Conservation (phyloP, 2,113 vertebrate species). For the Gnathonemus longibarbis region DNA sequence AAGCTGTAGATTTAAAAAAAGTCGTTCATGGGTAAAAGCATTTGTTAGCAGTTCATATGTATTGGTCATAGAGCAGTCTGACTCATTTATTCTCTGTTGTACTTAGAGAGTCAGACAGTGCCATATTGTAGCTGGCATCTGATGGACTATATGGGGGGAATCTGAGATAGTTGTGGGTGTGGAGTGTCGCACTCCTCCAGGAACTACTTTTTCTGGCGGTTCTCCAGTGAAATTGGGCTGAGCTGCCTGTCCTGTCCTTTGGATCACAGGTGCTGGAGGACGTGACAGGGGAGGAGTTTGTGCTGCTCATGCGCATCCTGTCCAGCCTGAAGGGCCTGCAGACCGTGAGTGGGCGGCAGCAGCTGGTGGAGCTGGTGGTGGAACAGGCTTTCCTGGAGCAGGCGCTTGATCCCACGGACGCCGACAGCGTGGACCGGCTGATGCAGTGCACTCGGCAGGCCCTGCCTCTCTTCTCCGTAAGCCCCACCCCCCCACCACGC, state of each 20-base stretch:
- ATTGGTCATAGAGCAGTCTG: background rate
- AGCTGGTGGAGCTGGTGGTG: constrained; percentile 88
- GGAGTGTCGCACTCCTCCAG: background rate
- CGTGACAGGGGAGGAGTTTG: constrained; percentile 95
- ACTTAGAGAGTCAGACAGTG: background rate
- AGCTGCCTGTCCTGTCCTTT: background rate
- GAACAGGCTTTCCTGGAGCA: constrained; percentile 93
- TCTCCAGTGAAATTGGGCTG: background rate
- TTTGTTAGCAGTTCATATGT: background rate
- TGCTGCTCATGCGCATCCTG: constrained; percentile 91
- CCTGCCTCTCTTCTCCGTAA: constrained; percentile 88
- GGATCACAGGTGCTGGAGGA: constrained; percentile 86
- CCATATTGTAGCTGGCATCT: background rate
- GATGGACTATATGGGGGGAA: background rate
- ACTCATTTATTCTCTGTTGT: background rate
- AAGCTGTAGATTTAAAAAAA: background rate
- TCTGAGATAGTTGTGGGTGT: background rate
- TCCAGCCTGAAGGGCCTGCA: constrained; percentile 81
- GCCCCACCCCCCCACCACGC: constrained; percentile 17
- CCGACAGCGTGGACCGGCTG: constrained; percentile 88
- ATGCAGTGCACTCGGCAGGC: constrained; percentile 95
- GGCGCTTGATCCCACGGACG: constrained; percentile 80
- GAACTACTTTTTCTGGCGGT: background rate
- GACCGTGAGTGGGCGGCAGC: constrained; percentile 89
- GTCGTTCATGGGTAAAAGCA: background rate